These are phyloP conservation scores for Caenorhabditis afra DNA, from an alignment of 2,888 invertebrate genomes.

Conservation along the genomic window DNA sequence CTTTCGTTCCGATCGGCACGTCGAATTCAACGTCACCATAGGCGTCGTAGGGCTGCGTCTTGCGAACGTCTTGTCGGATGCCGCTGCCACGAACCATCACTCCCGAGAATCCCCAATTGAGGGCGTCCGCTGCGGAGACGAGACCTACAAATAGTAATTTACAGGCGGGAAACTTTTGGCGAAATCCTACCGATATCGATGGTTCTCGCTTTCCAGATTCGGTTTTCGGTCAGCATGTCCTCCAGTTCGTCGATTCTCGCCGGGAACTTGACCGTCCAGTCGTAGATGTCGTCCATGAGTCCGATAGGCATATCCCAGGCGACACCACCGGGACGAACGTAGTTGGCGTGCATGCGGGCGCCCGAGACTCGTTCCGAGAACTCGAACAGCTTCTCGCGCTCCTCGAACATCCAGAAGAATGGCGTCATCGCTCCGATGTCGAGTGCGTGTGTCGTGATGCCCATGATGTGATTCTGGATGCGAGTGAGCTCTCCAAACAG, in stretches of 20 bases:
- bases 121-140: constrained; percentile 92
- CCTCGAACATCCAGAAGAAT: constrained; percentile 98
- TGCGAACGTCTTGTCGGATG: constrained; percentile 98
- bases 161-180: not conserved
- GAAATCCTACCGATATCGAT: constrained; percentile 85
- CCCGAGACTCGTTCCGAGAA: constrained; percentile 98
- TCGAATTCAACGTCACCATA: constrained; percentile 96
- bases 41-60: constrained; percentile 96
- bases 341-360: constrained; percentile 98
- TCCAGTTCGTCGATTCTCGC: constrained; percentile 97
- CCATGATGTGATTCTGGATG: constrained; percentile 97
- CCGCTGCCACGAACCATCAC: constrained; percentile 98
- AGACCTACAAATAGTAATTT: constrained; percentile 85
- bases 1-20: constrained; percentile 93
- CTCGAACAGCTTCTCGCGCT: constrained; percentile 87
- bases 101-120: constrained; percentile 95
- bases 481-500: constrained; percentile 96
- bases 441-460: constrained; percentile 94
- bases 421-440: constrained; percentile 98
- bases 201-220: constrained; percentile 94
- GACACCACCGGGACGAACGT: constrained; percentile 97
- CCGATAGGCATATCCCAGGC: constrained; percentile 93
- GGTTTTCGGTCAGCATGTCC: constrained; percentile 92
- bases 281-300: constrained; percentile 95
- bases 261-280: constrained; percentile 88